Conservation (phyloP, 2,888 invertebrate genomes). For the Keiferia lycopersicella region DNA sequence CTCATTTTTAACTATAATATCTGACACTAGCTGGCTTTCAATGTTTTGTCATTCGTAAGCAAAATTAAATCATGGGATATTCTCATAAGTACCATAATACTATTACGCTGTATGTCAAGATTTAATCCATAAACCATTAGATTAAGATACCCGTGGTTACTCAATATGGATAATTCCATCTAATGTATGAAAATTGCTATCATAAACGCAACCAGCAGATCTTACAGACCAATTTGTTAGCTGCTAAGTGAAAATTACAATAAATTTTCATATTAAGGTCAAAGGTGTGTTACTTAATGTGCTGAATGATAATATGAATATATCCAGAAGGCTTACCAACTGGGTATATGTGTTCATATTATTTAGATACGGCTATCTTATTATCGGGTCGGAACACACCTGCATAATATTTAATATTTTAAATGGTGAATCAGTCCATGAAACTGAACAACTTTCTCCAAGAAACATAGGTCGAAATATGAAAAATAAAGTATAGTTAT, state of each 20-base stretch:
- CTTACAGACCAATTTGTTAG: background rate
- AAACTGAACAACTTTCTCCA: too few species aligned
- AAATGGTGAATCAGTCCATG: too few species aligned
- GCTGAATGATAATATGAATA: background rate
- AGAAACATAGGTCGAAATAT: too few species aligned
- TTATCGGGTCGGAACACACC: too few species aligned
- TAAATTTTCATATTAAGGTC: slow-evolving; percentile 17
- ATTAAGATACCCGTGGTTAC: slow-evolving; percentile 11
- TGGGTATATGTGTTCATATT: too few species aligned
- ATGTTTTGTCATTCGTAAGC: too few species aligned
- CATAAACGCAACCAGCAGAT: slow-evolving; percentile 3
- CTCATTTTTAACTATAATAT: too few species aligned
- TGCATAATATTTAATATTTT: too few species aligned
- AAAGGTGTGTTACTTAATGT: background rate
- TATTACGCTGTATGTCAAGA: background rate
- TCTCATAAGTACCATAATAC: background rate
- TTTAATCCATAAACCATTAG: slow-evolving; percentile 15
- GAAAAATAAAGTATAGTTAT: too few species aligned
- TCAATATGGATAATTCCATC: slow-evolving; percentile 8
- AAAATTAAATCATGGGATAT: background rate
- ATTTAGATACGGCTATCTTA: too few species aligned
- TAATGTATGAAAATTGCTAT: slow-evolving; percentile 20
- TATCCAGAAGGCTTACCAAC: too few species aligned
- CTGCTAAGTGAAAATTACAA: slow-evolving; percentile 17
- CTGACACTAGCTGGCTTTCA: too few species aligned